Percentiles rank a stretch among this genome's conserved stretches.
These are phyloP conservation scores for Antheraea pernyi DNA, from an alignment of 1,140 invertebrate genomes.

Conservation along the genomic window DNA sequence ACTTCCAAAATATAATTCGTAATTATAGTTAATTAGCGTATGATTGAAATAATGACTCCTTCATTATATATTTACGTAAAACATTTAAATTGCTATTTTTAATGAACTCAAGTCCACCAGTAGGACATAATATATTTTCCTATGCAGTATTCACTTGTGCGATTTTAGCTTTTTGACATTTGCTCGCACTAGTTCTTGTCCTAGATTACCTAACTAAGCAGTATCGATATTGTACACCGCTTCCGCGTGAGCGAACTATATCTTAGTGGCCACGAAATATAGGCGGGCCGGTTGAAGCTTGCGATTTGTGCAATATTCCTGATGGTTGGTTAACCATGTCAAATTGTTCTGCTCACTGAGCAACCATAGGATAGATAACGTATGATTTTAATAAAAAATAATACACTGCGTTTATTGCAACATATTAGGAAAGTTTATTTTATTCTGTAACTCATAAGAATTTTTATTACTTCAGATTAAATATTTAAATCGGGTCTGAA, in stretches of 20 bases:
- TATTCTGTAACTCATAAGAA: no score
- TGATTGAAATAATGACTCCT: background rate
- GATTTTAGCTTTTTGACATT: conserved; percentile 16
- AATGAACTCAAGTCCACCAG: background rate
- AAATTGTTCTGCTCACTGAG: background rate
- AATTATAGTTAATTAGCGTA: background rate
- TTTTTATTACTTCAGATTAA: no score
- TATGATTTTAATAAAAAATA: background rate
- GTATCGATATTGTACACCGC: conserved; percentile 19
- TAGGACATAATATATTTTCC: background rate
- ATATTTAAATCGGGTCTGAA: no score
- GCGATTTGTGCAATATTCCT: conserved; percentile 19
- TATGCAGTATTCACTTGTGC: conserved; percentile 3
- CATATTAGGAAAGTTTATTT: conserved; percentile 14
- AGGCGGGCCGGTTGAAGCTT: conserved; percentile 19
- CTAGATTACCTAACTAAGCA: conserved; percentile 27
- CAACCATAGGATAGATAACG: background rate
- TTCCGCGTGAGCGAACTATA: conserved; percentile 25
- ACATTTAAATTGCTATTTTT: background rate
- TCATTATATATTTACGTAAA: background rate
- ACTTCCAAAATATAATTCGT: background rate
- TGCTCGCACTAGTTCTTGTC: conserved; percentile 23
- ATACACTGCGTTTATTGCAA: background rate
- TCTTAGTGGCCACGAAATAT: conserved; percentile 27
- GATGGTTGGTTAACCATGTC: conserved; percentile 9